Evolutionary conservation across 2,888 invertebrate species (phyloP).

Genomic region (Dolichopus griseipennis): DNA sequence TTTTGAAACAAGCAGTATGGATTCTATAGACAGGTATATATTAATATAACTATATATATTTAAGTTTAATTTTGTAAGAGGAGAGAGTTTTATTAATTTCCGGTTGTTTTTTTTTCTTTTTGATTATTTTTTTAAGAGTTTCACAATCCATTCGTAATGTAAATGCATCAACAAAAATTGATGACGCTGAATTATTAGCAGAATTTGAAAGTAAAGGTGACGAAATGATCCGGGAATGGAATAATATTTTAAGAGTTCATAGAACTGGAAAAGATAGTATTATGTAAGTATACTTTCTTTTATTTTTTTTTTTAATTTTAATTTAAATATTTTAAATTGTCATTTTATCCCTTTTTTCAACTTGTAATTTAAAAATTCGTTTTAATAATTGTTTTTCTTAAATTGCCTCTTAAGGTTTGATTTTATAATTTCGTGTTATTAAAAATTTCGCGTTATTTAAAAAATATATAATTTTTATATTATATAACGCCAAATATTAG

Average conservation of each 20-base stretch:
- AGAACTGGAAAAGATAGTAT: slow-evolving; percentile 37
- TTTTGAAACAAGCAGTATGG: slow-evolving; percentile 52
- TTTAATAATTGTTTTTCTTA: no score
- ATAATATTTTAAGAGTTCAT: slow-evolving; percentile 45
- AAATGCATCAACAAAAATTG: slow-evolving; percentile 46
- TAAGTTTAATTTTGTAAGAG: not conserved
- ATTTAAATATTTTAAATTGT: no score
- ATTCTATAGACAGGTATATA: slow-evolving; percentile 39
- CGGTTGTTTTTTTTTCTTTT: not conserved
- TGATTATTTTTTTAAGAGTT: slow-evolving; percentile 25
- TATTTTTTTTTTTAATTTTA: no score
- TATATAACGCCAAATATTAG: no score
- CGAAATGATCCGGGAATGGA: slow-evolving; percentile 50
- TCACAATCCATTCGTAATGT: slow-evolving; percentile 38
- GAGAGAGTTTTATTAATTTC: not conserved
- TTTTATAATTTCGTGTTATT: no score
- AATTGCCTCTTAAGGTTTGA: no score
- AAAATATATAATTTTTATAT: no score
- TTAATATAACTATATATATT: no score
- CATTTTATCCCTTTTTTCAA: no score
- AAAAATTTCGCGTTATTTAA: no score
- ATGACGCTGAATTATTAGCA: slow-evolving; percentile 46
- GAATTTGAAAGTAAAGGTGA: slow-evolving; percentile 47
- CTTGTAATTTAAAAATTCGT: no score
- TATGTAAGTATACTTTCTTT: slow-evolving; percentile 29